Evolutionary conservation across 2,113 vertebrate genomes (phyloP), one percentile per base, ranked within the genome.

Genomic region (Microcebus murinus): DNA sequence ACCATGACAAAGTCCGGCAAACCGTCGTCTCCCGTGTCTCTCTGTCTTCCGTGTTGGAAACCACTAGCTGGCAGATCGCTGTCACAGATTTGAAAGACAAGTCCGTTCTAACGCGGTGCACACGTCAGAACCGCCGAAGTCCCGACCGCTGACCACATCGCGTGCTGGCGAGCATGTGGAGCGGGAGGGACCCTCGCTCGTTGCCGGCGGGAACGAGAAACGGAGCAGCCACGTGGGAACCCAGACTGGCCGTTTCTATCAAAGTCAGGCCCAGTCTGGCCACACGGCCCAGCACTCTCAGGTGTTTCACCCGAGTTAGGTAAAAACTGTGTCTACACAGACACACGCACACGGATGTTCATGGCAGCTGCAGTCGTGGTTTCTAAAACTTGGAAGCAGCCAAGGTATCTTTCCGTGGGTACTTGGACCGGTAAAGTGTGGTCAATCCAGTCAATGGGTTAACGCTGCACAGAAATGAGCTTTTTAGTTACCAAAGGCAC

Each of bases 1-100:
- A 0, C 15, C n/a, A 0, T 3, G 52, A 52, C n/a, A 17, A 6
- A 42, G 10, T 4, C 70, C 31, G 48, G 3, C 34, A 27, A 36
- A 50, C 18, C 1, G 7, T 57, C 55, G 6, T 21, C 55, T 21
- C 8, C 55, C 8, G 55, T 57, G 55, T 21, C 55, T 57, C 0
- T 1, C 1, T 12, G 57, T 5, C 73, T 57, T 31, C n/a, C 59
- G 23, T 2, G 3, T 31, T 20, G 34, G 70, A n/a, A 31, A 15
- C 7, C 68, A n/a, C 0, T 13, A 17, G 29, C 59, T 18, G 45
- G 25, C 1, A 4, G 7, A 34, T 6, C 13, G 50, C 36, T 3
- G 1, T 27, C 83, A 11, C 42, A 8, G 39, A 31, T 6, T 8
- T n/a, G 3, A 74, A 36, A 14, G 21, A 34, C 68, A 14, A 36